Base-by-base conservation (phyloP, 1,140 invertebrate species). In the Samia ricini region DNA sequence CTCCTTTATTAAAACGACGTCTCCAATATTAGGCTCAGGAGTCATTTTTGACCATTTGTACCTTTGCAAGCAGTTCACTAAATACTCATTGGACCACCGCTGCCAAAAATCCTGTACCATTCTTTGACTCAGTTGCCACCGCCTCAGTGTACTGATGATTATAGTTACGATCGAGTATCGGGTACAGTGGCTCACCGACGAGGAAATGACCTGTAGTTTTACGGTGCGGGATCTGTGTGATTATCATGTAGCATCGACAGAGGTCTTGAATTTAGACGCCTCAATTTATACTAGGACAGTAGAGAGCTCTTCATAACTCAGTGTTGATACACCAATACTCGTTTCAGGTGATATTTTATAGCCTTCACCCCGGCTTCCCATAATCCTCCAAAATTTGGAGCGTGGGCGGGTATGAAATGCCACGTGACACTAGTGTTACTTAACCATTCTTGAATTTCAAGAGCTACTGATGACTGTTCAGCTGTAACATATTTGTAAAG, bases 171-270 rank as follows among this genome's bases (percentile, higher is more conserved):
- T 49, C 48, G 15, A 12, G 48, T 15, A 20, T 12, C 4, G 48
- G 5, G 5, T 7, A 4, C 15, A 49, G 19, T 12, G 51, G 18
- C 20, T 54, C 51, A 6, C 51, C 51, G 2, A 54, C 21, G 3
- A 54, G 15, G 51, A 54, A 54, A 54, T 54, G 51, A 4, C 51
- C 51, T 20, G 51, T 10, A 3, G 51, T n/a, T 54, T 12, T 19
- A 15, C 5, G 51, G 51, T 3, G 15, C 19, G 4, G 5, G 3
- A 15, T 54, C 51, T 5, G 5, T 15, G 20, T 4, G 51, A 22
- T 15, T 15, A 5, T 3, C 12, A 20, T 4, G 3, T 5, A 54
- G 12, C 6, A 4, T 23, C 12, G 15, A 6, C 21, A 54, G 3
- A 5, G 51, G 4, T 5, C 51, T 18, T 4, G 51, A 54, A 23